phyloP scores from a whole-genome alignment of 2,113 vertebrate genomes.

The Balaenoptera acutorostrata region DNA sequence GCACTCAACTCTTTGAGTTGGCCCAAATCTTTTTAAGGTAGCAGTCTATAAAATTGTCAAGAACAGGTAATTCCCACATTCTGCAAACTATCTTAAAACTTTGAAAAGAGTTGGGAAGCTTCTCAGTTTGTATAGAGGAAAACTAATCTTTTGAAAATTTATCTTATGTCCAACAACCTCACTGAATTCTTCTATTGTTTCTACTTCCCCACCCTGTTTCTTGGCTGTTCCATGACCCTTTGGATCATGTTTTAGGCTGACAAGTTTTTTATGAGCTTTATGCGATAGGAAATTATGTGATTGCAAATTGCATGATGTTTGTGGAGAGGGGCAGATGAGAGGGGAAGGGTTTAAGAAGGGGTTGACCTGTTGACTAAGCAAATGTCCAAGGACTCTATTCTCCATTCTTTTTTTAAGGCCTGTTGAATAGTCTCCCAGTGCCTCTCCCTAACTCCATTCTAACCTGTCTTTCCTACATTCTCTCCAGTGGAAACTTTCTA shows the following conservation, averaged over 20 bases:
- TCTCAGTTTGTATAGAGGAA: not conserved
- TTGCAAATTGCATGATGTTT: not conserved
- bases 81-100: not conserved
- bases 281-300: not conserved
- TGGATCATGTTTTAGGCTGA: not conserved
- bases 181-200: not conserved
- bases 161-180: not conserved
- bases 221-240: not conserved
- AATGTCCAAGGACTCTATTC: no score
- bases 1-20: not conserved
- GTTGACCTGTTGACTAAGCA: not conserved
- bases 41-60: not conserved
- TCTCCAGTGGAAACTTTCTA: not conserved
- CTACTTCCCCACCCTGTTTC: not conserved
- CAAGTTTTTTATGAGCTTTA: not conserved
- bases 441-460: not conserved
- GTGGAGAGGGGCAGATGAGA: not conserved
- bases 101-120: not conserved
- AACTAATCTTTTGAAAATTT: not conserved
- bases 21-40: not conserved
- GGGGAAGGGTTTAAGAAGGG: not conserved
- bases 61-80: not conserved
- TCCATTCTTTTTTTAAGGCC: not conserved
- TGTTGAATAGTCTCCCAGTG: accelerated
- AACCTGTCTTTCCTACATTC: not conserved